Evolutionary conservation across 2,113 vertebrate species (phyloP), one percentile per base, ranked within the genome.

Genomic region (Oryzias celebensis): DNA sequence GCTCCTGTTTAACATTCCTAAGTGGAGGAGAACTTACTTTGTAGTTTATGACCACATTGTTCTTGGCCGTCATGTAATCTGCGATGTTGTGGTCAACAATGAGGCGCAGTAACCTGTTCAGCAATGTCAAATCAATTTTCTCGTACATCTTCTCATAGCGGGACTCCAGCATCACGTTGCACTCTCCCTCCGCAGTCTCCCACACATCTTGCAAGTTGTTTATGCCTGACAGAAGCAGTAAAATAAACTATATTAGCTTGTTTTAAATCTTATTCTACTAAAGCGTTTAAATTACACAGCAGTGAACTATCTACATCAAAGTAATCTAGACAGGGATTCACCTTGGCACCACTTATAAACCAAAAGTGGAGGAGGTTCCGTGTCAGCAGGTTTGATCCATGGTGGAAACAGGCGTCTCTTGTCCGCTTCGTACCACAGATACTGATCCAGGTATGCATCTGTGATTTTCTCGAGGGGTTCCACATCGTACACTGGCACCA

Each of bases 311-410:
- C 20, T 48, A 0, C 0, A 24, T 16, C 5, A 62, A 24, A 28
- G 42, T 7, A 36, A 49, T 52, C 18, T 17, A 14, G 26, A 3
- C 7, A 7, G 3, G 0, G 0, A 26, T 72, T 48, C n/a, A 99
- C 97, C 97, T 93, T 99, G 97, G 85, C 97, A 99, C 97, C 97
- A 99, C 85, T 99, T 99, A 88, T 99, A 99, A 63, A 99, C 97
- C 46, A 99, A 87, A 61, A 99, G 86, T 0, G 97, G 97, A 41
- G 97, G 97, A 0, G 97, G 97, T 63, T 99, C 97, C 1, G 97
- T 98, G 87, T 99, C 97, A 5, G 97, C 96, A 51, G 97, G 97
- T 82, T 99, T 99, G 88, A 99, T 99, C 97, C 97, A 99, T 0
- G 97, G 97, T 5, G 97, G 97, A 67, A 99, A 99, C 8, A 99